phyloP scores from a whole-genome alignment of 92 coral and sea anemone genomes.

The Bergia puertoricense region DNA sequence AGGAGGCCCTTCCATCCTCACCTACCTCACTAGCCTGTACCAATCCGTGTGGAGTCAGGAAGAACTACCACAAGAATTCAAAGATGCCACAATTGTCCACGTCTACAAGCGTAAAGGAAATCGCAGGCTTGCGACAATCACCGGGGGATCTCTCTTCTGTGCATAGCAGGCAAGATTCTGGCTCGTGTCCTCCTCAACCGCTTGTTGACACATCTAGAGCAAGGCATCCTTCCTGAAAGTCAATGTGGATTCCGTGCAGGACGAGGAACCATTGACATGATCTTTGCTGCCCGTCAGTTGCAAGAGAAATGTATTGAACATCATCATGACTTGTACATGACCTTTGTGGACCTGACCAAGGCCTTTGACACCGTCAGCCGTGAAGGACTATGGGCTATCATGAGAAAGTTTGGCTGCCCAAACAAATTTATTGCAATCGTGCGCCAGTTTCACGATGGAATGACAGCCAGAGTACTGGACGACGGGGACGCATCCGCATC shows the following conservation, averaged over 20 bases:
- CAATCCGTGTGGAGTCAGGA: constrained; percentile 6
- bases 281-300: constrained; percentile 36
- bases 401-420: background rate
- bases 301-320: constrained; percentile 42
- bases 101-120: constrained; percentile 45
- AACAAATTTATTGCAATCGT: background rate
- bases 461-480: background rate
- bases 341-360: constrained; percentile 44
- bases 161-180: constrained; percentile 48
- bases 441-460: background rate
- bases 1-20: constrained; percentile 10
- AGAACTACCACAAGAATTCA: background rate
- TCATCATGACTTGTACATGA: constrained; percentile 5
- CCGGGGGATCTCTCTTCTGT: constrained; percentile 52
- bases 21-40: constrained; percentile 12
- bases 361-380: constrained; percentile 39
- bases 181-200: constrained; percentile 50
- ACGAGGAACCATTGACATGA: constrained; percentile 52
- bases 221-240: constrained; percentile 45
- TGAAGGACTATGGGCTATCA: background rate
- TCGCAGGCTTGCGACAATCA: constrained; percentile 48
- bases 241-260: constrained; percentile 6
- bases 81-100: background rate
- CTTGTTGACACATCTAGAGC: constrained; percentile 22
- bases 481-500: background rate